These are phyloP conservation scores for Antheraea assamensis DNA, from an alignment of 2,888 invertebrate species.

Conservation along the genomic window DNA sequence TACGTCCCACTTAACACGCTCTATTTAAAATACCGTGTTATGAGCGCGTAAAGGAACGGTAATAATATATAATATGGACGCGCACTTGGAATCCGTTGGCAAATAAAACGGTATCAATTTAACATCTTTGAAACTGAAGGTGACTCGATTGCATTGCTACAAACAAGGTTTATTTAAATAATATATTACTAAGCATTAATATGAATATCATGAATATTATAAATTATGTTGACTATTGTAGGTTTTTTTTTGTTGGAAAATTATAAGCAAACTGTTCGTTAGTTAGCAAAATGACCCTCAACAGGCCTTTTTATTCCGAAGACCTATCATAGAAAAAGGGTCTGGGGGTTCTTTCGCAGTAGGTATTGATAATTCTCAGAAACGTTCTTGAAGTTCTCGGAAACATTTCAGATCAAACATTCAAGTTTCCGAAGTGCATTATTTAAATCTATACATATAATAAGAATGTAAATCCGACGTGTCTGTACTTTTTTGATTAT, in stretches of 20 bases:
- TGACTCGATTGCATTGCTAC: neutral
- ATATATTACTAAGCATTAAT: conserved; percentile 5
- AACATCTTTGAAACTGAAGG: conserved; percentile 13
- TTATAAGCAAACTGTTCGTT: no score
- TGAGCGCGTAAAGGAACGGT: conserved; percentile 32
- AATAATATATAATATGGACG: conserved; percentile 2
- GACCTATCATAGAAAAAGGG: no score
- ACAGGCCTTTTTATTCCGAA: no score
- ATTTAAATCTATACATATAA: no score
- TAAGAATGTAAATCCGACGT: no score
- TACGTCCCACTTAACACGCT: conserved; percentile 35
- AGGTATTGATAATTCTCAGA: no score
- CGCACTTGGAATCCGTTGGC: conserved; percentile 1
- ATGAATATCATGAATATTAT: neutral
- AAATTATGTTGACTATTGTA: neutral
- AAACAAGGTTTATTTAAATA: conserved; percentile 3
- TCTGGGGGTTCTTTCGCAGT: no score
- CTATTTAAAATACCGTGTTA: conserved; percentile 42
- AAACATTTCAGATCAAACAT: neutral
- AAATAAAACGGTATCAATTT: conserved; percentile 15
- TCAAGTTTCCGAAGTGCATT: neutral
- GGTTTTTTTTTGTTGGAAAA: neutral
- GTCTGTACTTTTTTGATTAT: no score
- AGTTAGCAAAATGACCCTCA: no score
- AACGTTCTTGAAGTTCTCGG: neutral